A percentile compares a stretch with the other conserved stretches of the same genome.
Conservation (phyloP, 2,888 invertebrate genomes). For the Elmis aenea region DNA sequence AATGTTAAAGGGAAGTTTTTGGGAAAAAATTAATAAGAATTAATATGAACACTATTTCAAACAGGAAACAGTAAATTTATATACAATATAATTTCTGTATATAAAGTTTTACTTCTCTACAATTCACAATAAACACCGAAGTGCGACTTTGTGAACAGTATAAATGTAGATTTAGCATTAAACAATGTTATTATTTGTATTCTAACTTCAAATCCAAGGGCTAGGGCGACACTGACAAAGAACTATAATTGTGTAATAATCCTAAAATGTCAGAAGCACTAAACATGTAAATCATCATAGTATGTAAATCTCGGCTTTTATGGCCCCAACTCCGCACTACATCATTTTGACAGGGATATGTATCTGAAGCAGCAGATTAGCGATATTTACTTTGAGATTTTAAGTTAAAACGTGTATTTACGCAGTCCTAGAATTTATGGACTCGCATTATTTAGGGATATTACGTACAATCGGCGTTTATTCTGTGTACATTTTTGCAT, state of each 20-base stretch:
- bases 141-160: too few relatives aligned
- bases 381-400: conserved; percentile 20
- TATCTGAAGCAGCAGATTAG: conserved; percentile 19
- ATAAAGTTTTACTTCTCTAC: too few relatives aligned
- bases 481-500: conserved; percentile 9
- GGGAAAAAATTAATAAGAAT: too few relatives aligned
- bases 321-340: conserved; percentile 21
- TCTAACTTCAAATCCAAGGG: too few relatives aligned
- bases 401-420: conserved; percentile 16
- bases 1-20: too few relatives aligned
- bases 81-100: too few relatives aligned
- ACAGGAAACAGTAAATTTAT: too few relatives aligned
- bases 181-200: too few relatives aligned
- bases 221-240: conserved; percentile 15
- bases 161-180: too few relatives aligned
- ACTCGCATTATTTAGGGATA: conserved; percentile 11
- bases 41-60: too few relatives aligned
- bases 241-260: conserved; percentile 28
- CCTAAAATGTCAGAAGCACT: conserved; percentile 32
- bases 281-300: conserved; percentile 34
- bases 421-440: conserved; percentile 11
- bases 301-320: conserved; percentile 34
- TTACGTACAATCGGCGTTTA: conserved; percentile 10
- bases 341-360: conserved; percentile 20
- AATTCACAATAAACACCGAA: too few relatives aligned